Base-by-base conservation (phyloP, 2,113 vertebrate genomes). In the Pithys albifrons region DNA sequence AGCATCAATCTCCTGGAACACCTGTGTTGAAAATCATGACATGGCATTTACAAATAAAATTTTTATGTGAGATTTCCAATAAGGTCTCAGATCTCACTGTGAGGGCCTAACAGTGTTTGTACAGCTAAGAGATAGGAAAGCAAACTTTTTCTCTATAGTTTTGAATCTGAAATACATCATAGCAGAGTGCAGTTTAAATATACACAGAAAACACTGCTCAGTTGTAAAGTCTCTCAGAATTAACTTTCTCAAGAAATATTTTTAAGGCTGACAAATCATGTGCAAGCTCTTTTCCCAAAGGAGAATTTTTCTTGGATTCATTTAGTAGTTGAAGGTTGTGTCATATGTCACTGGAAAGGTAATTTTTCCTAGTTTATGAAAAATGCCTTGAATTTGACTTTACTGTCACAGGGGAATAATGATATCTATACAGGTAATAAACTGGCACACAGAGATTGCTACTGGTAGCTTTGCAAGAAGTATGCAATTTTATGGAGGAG, bases 371-470 rank as follows among this genome's bases (percentile, higher is more conserved):
- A 77, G 87, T 93, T 97, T 73, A 93, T 88, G 78, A 97, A 86
- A 95, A 97, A 97, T 86, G 77, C 84, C 86, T 96, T 92, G 95
- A 76, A 95, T 96, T 95, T 96, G 55, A 96, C 96, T 97, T 93
- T 97, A 93, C 97, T 96, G 96, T 96, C 91, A 95, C 79, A 94
- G 75, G 85, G 78, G 65, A 96, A 97, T 96, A 96, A 93, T 96
- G 88, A 91, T 96, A 85, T 95, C 80, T 92, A 62, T 89, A 71
- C 87, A 74, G 80, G 93, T 96, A 96, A 97, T 97, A 96, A 97
- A 85, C 87, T 69, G 93, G 89, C 51, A 59, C 75, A 76, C 88
- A 62, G 83, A 92, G 83, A 94, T 95, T 94, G 79, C 92, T 93
- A 93, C 88, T 95, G 80, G 81, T 96, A 92, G 89, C 91, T 96